Conservation (phyloP, 2,888 invertebrate genomes). For the Patella pellucida region DNA sequence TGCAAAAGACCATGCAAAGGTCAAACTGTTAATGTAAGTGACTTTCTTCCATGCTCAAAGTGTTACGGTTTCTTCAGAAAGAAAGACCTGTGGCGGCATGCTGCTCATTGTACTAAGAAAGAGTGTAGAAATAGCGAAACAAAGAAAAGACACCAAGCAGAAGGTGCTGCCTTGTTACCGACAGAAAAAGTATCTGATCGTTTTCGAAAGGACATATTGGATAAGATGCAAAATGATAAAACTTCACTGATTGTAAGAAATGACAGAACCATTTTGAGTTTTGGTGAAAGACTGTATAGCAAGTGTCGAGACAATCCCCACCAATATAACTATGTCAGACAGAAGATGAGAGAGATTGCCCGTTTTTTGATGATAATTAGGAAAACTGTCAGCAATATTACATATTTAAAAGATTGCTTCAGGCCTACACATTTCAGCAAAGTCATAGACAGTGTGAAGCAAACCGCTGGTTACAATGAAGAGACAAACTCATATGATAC, state of each 20-base stretch:
- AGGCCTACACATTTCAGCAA: neutral
- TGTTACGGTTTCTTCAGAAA: constrained; percentile 1
- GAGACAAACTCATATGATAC: neutral
- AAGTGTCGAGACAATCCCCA: neutral
- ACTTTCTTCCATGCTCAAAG: neutral
- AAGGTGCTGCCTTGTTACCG: constrained; percentile 1
- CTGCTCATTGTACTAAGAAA: constrained; percentile 5
- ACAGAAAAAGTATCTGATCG: neutral
- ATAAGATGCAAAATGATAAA: constrained; percentile 1
- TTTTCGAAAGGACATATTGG: neutral
- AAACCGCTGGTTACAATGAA: neutral
- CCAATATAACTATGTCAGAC: neutral
- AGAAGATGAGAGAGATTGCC: constrained; percentile 8
- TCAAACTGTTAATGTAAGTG: neutral
- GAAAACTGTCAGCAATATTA: constrained; percentile 8
- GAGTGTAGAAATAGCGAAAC: neutral
- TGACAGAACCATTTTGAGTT: constrained; percentile 4
- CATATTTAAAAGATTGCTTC: constrained; percentile 6
- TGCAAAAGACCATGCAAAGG: neutral
- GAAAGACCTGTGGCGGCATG: constrained; percentile 5
- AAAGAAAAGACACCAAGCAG: constrained; percentile 1
- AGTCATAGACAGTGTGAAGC: neutral
- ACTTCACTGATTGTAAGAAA: neutral
- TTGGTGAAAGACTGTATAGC: constrained; percentile 6
- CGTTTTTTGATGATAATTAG: constrained; percentile 7